Evolutionary conservation across 2,888 invertebrate species (phyloP).

Genomic region (Eucriotettix oculatus): DNA sequence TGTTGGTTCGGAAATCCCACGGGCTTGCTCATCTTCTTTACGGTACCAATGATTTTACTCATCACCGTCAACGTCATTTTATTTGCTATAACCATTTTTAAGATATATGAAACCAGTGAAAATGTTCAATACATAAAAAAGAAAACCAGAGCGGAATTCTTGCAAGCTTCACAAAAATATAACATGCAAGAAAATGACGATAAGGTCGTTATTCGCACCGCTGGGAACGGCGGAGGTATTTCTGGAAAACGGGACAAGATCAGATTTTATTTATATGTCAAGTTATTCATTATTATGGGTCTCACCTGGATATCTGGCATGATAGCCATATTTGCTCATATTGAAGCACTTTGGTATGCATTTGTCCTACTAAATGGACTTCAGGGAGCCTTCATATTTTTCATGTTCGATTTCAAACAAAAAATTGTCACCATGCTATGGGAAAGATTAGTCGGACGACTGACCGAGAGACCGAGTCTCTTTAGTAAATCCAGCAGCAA

Average conservation of each 20-base stretch:
- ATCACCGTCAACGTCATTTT: slow-evolving; percentile 23
- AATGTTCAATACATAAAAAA: background rate
- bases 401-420: slow-evolving; percentile 22
- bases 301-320: slow-evolving; percentile 29
- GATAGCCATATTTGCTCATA: slow-evolving; percentile 21
- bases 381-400: slow-evolving; percentile 28
- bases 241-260: slow-evolving; percentile 17
- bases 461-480: background rate
- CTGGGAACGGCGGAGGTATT: slow-evolving; percentile 3
- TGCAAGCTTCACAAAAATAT: background rate
- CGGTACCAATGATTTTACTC: slow-evolving; percentile 23
- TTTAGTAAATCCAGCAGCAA: background rate
- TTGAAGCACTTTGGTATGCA: slow-evolving; percentile 24
- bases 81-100: slow-evolving; percentile 21
- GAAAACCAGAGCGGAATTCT: slow-evolving; percentile 3
- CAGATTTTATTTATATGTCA: slow-evolving; percentile 21
- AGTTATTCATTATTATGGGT: slow-evolving; percentile 27
- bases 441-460: slow-evolving; percentile 8
- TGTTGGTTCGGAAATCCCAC: slow-evolving; percentile 26
- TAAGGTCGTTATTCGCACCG: background rate
- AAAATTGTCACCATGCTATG: slow-evolving; percentile 18
- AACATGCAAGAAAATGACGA: background rate
- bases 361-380: slow-evolving; percentile 29
- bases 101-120: slow-evolving; percentile 14
- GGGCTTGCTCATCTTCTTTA: slow-evolving; percentile 21